Conservation (phyloP, 1,140 invertebrate genomes). For the Rhagoletis zephyria region DNA sequence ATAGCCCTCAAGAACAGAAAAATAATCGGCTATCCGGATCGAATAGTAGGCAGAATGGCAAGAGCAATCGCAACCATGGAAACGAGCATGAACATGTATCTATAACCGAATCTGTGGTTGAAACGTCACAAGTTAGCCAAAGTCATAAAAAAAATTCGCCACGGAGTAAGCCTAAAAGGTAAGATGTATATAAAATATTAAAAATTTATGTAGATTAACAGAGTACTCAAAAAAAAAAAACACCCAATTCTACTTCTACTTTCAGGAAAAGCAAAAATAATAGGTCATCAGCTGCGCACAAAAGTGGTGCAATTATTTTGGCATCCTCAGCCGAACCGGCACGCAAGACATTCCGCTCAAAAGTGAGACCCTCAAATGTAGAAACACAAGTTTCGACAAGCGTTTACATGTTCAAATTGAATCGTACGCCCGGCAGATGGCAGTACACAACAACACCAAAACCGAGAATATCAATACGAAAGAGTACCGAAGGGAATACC, state of each 20-base stretch:
- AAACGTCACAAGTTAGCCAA: slow-evolving; percentile 17
- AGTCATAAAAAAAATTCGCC: slow-evolving; percentile 45
- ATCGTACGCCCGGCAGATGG: slow-evolving; percentile 85
- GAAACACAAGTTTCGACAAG: slow-evolving; percentile 75
- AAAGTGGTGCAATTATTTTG: slow-evolving; percentile 11
- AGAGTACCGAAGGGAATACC: slow-evolving; percentile 77
- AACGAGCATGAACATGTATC: slow-evolving; percentile 54
- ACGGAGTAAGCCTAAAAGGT: slow-evolving; percentile 31
- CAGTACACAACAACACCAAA: slow-evolving; percentile 90
- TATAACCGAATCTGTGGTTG: slow-evolving; percentile 28
- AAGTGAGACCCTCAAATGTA: slow-evolving; percentile 76
- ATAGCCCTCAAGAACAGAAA: slow-evolving; percentile 50
- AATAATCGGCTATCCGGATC: not conserved
- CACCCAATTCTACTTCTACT: not conserved
- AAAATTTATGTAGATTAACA: not conserved
- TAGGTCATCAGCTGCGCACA: slow-evolving; percentile 36
- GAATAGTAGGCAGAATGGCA: slow-evolving; percentile 51
- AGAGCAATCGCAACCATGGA: slow-evolving; percentile 61
- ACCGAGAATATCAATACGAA: slow-evolving; percentile 85
- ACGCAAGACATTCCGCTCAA: slow-evolving; percentile 77
- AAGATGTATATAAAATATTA: not conserved
- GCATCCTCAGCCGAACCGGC: slow-evolving; percentile 67
- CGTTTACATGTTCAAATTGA: slow-evolving; percentile 83
- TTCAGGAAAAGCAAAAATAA: slow-evolving; percentile 55
- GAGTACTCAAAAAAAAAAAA: too few species aligned